Conservation (phyloP, 2,797 vertebrate genomes). For the Syngnathus acus region DNA sequence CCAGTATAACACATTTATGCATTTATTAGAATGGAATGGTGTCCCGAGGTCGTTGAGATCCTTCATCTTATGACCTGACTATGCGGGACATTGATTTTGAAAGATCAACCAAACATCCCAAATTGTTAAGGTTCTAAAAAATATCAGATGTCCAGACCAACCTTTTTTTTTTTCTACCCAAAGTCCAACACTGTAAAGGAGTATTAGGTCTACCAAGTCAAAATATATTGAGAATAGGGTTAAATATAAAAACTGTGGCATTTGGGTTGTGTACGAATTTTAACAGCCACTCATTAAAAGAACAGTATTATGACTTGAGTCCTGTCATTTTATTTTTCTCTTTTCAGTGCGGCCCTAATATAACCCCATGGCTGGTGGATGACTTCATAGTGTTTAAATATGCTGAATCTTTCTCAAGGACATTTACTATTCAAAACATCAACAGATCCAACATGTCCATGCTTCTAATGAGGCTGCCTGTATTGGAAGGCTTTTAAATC, state of each 20-base stretch:
- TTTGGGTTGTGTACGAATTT: neutral
- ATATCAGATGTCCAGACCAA: neutral
- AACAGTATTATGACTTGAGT: neutral
- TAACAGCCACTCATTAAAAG: neutral
- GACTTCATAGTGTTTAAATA: neutral
- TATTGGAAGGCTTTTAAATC: constrained; percentile 1
- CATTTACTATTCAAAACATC: neutral
- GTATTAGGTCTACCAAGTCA: neutral
- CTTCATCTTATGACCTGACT: constrained; percentile 15
- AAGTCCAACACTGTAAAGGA: neutral
- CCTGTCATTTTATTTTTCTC: neutral
- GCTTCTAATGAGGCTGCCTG: neutral
- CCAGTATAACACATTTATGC: constrained; percentile 31
- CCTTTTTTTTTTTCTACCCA: neutral
- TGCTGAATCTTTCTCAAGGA: neutral
- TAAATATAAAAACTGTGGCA: neutral
- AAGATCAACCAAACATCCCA: constrained; percentile 1
- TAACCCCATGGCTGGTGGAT: neutral
- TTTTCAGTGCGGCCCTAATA: neutral
- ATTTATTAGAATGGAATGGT: constrained; percentile 25
- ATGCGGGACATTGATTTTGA: constrained; percentile 13
- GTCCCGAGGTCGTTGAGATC: constrained; percentile 34
- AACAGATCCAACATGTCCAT: neutral
- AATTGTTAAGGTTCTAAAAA: constrained; percentile 2
- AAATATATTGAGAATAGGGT: neutral